Evolutionary conservation across 2,797 vertebrate species (phyloP).

Genomic region (Melopsittacus undulatus): DNA sequence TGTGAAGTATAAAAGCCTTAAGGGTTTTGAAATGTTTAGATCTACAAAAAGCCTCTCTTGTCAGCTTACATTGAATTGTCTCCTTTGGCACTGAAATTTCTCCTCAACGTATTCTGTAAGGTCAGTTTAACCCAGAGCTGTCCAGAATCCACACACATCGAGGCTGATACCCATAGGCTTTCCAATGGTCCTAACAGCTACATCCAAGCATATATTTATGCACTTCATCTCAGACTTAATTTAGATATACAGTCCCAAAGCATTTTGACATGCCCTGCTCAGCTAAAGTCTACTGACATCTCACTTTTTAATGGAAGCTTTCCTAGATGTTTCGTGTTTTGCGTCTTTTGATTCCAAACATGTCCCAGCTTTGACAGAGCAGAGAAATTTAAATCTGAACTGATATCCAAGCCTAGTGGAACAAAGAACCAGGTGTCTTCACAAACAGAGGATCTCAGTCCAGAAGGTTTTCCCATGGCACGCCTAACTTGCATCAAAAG

Average conservation of each 20-base stretch:
- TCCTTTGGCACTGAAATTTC: neutral
- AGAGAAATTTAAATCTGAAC: neutral
- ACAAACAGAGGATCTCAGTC: neutral
- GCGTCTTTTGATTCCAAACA: neutral
- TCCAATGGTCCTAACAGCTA: neutral
- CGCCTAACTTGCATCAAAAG: neutral
- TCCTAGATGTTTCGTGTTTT: neutral
- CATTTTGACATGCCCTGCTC: neutral
- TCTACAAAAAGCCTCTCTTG: neutral
- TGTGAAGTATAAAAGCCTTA: neutral
- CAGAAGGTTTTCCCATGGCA: neutral
- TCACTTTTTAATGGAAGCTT: neutral
- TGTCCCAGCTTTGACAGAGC: neutral
- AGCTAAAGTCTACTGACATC: neutral
- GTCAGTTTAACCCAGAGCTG: neutral
- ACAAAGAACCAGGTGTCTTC: neutral
- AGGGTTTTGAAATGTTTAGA: neutral
- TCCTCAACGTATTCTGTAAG: neutral
- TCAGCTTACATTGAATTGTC: neutral
- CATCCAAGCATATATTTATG: neutral
- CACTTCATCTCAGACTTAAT: neutral
- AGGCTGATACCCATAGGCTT: neutral
- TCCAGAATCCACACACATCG: neutral
- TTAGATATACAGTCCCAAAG: neutral
- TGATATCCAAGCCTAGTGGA: neutral